Evolutionary conservation across 1,140 invertebrate genomes (phyloP), one percentile per base, ranked within the genome.

Genomic region (Laupala kohalensis): DNA sequence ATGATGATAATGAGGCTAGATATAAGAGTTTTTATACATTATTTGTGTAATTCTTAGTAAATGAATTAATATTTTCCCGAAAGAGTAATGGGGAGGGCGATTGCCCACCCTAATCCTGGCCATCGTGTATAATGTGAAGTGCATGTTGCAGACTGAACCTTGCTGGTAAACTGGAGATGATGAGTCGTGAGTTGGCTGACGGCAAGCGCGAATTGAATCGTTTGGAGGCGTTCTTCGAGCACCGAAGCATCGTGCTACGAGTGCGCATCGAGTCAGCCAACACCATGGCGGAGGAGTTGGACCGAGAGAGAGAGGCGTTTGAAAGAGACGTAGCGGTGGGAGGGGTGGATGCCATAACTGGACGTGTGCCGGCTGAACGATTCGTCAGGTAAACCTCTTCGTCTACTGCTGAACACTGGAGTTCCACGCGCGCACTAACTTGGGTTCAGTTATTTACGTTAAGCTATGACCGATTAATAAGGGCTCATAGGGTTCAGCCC

Each of bases 331-430:
- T 85, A 0, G 75, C 83, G 6, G 71, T 78, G 15, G 78, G 79
- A 12, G 80, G 81, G 6, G 78, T 80, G 75, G 82, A 85, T 74
- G 79, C 79, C 25, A 78, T 84, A 66, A 82, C 81, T 0, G 82
- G 84, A n/a, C 79, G 82, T 72, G 83, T 85, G 66, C 80, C 83
- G 2, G 82, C 82, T 3, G 83, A 86, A 74, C 80, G 81, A 64
- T 83, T 85, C 79, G 78, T 84, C 24, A 80, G 81, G 75, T 85
- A 78, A 72, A 66, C 6, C 30, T 6, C 30, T 37, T 37, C 30
- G 30, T 15, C 30, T 15, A 37, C 30, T 37, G 30, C 30, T 6
- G 6, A 6, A 6, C 30, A 37, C 6, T 6, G 6, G 6, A 6
- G 6, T 15, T 6, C 30, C 30, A 37, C 6, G 30, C 30, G 6